These are phyloP conservation scores for Cavia aperea DNA, from an alignment of 2,113 vertebrate species.

Conservation along the genomic window DNA sequence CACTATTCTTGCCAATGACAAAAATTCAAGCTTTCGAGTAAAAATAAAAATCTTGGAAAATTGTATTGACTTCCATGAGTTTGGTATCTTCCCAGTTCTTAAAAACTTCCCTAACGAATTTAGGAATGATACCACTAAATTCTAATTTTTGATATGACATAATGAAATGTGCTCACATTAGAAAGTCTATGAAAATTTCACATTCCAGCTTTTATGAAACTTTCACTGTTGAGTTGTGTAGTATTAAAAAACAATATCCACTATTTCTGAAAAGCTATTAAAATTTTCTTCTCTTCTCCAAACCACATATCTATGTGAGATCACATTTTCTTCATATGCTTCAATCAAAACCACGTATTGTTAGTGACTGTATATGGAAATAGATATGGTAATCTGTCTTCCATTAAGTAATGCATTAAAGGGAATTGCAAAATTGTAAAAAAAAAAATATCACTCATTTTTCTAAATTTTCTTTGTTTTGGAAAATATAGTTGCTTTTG, in stretches of 20 bases:
- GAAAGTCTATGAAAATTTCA: not conserved
- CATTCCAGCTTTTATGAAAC: not conserved
- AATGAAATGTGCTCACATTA: not conserved
- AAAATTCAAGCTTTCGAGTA: slow-evolving; percentile 41
- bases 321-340: not conserved
- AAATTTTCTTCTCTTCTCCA: not conserved
- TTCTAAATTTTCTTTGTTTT: slow-evolving; percentile 10
- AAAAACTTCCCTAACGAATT: not conserved
- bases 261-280: not conserved
- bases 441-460: not conserved
- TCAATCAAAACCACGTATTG: not conserved
- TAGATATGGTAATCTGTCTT: not conserved
- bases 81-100: not conserved
- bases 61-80: not conserved
- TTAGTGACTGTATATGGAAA: not conserved
- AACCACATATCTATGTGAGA: not conserved
- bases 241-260: not conserved
- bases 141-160: not conserved
- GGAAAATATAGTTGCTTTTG: not conserved
- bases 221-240: not conserved
- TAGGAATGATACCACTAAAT: not conserved
- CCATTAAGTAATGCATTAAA: not conserved
- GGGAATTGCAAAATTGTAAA: slow-evolving; percentile 1
- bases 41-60: slow-evolving; percentile 41
- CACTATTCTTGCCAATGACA: slow-evolving; percentile 28